Base-by-base conservation (phyloP, 2,797 vertebrate genomes). In the Dipus sagitta region DNA sequence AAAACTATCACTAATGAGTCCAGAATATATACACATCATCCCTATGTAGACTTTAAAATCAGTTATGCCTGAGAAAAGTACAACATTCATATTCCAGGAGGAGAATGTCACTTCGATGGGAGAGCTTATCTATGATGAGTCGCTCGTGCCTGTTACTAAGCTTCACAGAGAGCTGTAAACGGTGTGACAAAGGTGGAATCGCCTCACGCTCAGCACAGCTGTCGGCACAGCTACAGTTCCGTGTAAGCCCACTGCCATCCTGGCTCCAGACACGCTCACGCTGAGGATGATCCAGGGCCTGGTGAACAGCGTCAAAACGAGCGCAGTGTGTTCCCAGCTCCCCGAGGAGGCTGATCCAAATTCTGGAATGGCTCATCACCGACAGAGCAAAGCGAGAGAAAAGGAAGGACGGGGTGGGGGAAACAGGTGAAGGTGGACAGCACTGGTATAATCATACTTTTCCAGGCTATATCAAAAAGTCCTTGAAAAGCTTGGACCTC, bases 221-320 rank as follows among this genome's bases (percentile, higher is more conserved):
- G 38, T 67, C 60, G 64, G n/a, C 58, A 68, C 18, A 64, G 9
- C 67, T 72, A 79, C 8, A 47, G 47, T 10, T 47, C 47, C 6
- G 23, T 60, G 23, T 60, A 71, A 91, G 52, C 67, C 1, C 14
- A 42, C 4, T 88, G 65, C 86, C 65, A 47, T 74, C 54, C 34
- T 7, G 78, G 67, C 30, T 70, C 79, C 42, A 75, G 83, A 72
- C 62, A 54, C n/a, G 54, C 32, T 74, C 81, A 24, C n/a, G 91
- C 64, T 77, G 83, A 96, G 64, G 72, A 85, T 86, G 71, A 87
- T 38, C 60, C 13, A 86, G 30, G 62, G 42, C 52, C 62, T 65
- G 64, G 13, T 20, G 52, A 93, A 24, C 13, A 92, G 34, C 86
- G 24, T 54, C 4, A 24, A 80, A 21, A 65, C 52, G 70, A 84